phyloP scores from a whole-genome alignment of 2,113 vertebrate species.

The Suricata suricatta region DNA sequence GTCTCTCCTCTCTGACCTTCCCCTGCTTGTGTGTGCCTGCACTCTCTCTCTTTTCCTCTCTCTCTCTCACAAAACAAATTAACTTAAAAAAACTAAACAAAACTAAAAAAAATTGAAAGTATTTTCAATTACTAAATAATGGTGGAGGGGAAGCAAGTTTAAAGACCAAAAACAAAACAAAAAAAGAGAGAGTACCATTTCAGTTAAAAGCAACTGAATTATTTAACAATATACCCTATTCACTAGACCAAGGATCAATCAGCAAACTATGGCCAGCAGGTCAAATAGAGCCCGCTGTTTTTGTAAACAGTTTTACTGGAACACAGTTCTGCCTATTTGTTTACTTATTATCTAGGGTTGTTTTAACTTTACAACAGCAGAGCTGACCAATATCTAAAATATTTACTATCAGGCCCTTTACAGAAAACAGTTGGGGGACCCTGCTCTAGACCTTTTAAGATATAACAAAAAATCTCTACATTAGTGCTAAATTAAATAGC shows the following conservation, averaged over 20 bases:
- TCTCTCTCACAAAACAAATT: no score
- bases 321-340: neutral
- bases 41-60: no score
- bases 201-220: conserved; percentile 25
- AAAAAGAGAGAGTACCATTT: neutral
- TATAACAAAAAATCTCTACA: conserved; percentile 14
- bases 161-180: neutral
- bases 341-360: neutral
- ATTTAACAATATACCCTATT: conserved; percentile 25
- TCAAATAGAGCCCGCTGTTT: neutral
- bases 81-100: no score
- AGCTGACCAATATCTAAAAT: neutral
- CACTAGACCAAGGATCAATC: neutral
- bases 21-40: no score
- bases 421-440: neutral
- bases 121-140: conserved; percentile 26
- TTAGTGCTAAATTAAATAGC: neutral
- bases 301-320: neutral
- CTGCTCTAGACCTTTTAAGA: conserved; percentile 12
- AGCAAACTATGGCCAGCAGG: neutral
- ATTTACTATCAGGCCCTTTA: neutral
- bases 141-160: neutral
- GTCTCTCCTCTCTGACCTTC: no score
- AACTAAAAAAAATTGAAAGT: no score
- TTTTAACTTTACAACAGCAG: neutral